phyloP scores from a whole-genome alignment of 2,113 vertebrate genomes.

The Actenoides lindsayi region DNA sequence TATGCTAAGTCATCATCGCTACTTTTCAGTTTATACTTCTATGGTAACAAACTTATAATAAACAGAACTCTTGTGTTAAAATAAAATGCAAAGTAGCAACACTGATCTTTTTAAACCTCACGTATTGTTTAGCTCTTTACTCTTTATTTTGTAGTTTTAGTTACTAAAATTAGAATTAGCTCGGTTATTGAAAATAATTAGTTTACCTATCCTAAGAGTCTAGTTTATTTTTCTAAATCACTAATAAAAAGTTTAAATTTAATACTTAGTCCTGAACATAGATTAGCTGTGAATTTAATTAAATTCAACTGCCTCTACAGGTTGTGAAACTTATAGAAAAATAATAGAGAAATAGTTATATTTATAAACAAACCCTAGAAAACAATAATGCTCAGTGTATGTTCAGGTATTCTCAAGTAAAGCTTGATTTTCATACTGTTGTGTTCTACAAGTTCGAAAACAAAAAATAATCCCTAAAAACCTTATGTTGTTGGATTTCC shows the following conservation, averaged over 20 bases:
- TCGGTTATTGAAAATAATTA: neutral
- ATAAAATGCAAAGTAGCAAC: slow-evolving; percentile 54
- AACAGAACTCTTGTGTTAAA: slow-evolving; percentile 70
- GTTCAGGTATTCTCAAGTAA: neutral
- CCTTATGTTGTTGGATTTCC: neutral
- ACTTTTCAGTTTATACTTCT: slow-evolving; percentile 80
- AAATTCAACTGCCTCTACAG: neutral
- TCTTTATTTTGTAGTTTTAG: neutral
- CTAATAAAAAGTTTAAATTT: neutral
- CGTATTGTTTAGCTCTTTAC: neutral
- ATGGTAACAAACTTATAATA: slow-evolving; percentile 77
- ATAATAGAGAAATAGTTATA: neutral
- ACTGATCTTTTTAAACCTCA: neutral
- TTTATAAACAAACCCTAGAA: neutral
- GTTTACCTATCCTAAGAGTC: neutral
- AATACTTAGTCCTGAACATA: neutral
- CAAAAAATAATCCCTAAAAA: neutral
- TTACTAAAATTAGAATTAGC: neutral
- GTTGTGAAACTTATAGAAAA: neutral
- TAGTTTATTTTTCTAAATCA: neutral
- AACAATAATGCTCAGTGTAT: neutral
- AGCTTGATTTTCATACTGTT: neutral
- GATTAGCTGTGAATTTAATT: neutral
- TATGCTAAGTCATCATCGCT: slow-evolving; percentile 72
- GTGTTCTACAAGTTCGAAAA: neutral